Evolutionary conservation across 1,140 invertebrate species (phyloP), one percentile per base, ranked within the genome.

Genomic region (Drosophila littoralis): DNA sequence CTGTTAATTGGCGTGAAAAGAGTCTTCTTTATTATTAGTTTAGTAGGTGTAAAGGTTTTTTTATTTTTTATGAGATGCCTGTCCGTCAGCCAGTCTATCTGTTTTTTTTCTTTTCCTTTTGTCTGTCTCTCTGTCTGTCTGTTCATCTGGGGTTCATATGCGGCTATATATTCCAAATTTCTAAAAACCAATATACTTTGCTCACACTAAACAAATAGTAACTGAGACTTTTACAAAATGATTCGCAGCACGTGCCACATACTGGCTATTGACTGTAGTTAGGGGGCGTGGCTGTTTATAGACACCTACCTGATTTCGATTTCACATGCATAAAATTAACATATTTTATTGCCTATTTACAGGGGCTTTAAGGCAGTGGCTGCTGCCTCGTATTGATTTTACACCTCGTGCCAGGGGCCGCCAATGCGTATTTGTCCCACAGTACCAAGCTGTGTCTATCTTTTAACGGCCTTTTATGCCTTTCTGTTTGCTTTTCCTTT

Each of bases 381-480:
- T 72, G 76, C 13, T 54, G 82, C 73, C 59, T 51, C 45, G 66
- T 89, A 88, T 88, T 88, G 83, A 88, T 86, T 86, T 86, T 86
- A 74, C 79, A 88, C 74, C 77, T 85, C 69, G 38, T 46, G 61
- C 60, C 8, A 13, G 12, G 28, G 13, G 22, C 22, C 2, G 22
- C 10, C 13, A 32, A 61, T 43, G 36, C 32, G 28, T 7, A 36
- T 61, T 7, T n/a, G 5, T 28, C 45, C 17, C 54, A 42, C 57
- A 45, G 22, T 43, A 15, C 45, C 54, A 65, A 36, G 66, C 46
- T 35, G 64, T 84, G 36, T 81, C 69, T 78, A 86, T 88, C 76
- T 61, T 79, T 73, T 79, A 57, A 45, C 33, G 38, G 35, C 55
- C 13, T 13, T 60, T 45, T 35, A 45, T 38, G 58, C 52, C 46